Conservation (phyloP, 2,888 invertebrate species). For the Tipula lateralis region DNA sequence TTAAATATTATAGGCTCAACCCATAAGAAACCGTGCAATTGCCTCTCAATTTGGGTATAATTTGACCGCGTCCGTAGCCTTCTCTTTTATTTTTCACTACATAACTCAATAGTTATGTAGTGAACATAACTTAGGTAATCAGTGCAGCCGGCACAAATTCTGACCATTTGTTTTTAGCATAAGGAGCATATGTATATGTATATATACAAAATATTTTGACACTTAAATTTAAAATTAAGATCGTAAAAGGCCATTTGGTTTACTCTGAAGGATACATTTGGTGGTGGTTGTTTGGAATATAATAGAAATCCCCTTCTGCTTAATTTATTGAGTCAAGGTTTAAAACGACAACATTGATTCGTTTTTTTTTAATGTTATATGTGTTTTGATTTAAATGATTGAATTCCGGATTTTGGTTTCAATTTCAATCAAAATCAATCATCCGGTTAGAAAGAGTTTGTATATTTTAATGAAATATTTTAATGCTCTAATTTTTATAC, state of each 20-base stretch:
- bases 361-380: background rate
- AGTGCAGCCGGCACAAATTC: no score
- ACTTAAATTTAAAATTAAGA: background rate
- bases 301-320: background rate
- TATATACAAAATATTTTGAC: background rate
- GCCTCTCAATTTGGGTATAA: no score
- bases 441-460: background rate
- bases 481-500: background rate
- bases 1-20: no score
- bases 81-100: no score
- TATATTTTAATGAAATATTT: background rate
- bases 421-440: background rate
- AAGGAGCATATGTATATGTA: background rate
- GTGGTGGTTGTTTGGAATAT: background rate
- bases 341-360: background rate
- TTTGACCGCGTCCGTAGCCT: no score
- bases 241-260: background rate
- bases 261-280: background rate
- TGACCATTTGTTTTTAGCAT: no score
- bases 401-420: conserved; percentile 1
- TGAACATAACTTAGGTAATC: no score
- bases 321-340: background rate
- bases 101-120: no score
- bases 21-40: no score
- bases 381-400: background rate